These are phyloP conservation scores for Trimorus sp. DNA, from an alignment of 2,888 invertebrate species.

Conservation along the genomic window DNA sequence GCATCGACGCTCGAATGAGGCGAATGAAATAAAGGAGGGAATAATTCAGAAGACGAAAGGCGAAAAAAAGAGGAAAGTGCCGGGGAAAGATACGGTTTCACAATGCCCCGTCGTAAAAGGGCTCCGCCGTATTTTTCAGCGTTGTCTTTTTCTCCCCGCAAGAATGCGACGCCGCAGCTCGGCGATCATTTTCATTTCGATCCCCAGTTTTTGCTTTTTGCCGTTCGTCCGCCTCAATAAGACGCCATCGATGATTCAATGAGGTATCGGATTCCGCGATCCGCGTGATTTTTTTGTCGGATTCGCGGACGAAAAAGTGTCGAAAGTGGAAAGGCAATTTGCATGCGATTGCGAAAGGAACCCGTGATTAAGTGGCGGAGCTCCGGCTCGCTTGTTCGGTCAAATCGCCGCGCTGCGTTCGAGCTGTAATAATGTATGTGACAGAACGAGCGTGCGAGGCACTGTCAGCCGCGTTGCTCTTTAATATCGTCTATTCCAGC, in stretches of 20 bases:
- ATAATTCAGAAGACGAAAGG: constrained; percentile 57
- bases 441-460: constrained; percentile 25
- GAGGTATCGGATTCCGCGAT: constrained; percentile 1
- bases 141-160: constrained; percentile 51
- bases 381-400: constrained; percentile 21
- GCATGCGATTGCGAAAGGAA: constrained; percentile 48
- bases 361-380: constrained; percentile 35
- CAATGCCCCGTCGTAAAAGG: constrained; percentile 64
- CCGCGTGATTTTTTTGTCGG: too few relatives aligned
- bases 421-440: constrained; percentile 44
- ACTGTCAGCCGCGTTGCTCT: not conserved
- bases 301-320: too few relatives aligned
- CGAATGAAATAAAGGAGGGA: constrained; percentile 65
- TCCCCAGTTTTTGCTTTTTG: constrained; percentile 5
- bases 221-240: not conserved
- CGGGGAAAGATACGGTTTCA: constrained; percentile 61
- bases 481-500: constrained; percentile 30
- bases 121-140: constrained; percentile 58
- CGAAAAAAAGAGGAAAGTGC: constrained; percentile 57
- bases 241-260: not conserved
- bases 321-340: constrained; percentile 32
- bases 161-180: constrained; percentile 48
- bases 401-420: constrained; percentile 39
- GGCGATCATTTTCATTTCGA: constrained; percentile 57
- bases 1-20: constrained; percentile 66